These are phyloP conservation scores for Delia radicum DNA, from an alignment of 1,140 invertebrate genomes.

Conservation along the genomic window DNA sequence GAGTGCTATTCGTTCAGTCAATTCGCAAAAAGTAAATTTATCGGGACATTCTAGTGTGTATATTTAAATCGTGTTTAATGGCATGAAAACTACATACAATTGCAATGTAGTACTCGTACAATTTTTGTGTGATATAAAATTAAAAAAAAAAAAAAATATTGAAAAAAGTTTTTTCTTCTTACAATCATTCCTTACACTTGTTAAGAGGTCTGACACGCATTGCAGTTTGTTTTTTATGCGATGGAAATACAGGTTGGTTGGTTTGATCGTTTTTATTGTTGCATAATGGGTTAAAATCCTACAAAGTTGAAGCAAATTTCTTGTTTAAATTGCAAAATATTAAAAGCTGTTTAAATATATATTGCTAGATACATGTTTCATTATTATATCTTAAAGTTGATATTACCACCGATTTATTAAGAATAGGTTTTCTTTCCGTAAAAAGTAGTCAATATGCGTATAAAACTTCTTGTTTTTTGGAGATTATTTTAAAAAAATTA, in stretches of 20 bases:
- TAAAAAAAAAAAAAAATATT: neutral
- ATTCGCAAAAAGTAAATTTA: too few relatives aligned
- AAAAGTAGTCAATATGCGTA: neutral
- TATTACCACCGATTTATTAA: neutral
- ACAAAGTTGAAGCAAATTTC: too few relatives aligned
- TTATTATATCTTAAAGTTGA: neutral
- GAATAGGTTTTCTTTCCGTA: neutral
- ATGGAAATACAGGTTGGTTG: neutral
- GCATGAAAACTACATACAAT: slow-evolving; percentile 30
- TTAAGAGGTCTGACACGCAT: slow-evolving; percentile 19
- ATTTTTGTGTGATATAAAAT: neutral
- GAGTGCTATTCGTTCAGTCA: too few relatives aligned
- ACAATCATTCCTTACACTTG: slow-evolving; percentile 13
- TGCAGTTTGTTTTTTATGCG: slow-evolving; percentile 4
- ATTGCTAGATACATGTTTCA: neutral
- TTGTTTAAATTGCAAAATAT: too few relatives aligned
- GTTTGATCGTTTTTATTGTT: too few relatives aligned
- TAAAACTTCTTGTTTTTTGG: too few relatives aligned
- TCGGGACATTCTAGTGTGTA: neutral
- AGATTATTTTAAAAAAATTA: too few relatives aligned
- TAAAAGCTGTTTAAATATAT: too few relatives aligned
- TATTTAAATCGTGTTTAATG: slow-evolving; percentile 33
- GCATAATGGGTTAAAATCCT: too few relatives aligned
- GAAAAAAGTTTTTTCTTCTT: neutral
- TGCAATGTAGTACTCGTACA: slow-evolving; percentile 3